A percentile compares a stretch with the other conserved stretches of the same genome.
phyloP scores from a whole-genome alignment of 2,797 vertebrate species.

The Sphenopsis melanotis region DNA sequence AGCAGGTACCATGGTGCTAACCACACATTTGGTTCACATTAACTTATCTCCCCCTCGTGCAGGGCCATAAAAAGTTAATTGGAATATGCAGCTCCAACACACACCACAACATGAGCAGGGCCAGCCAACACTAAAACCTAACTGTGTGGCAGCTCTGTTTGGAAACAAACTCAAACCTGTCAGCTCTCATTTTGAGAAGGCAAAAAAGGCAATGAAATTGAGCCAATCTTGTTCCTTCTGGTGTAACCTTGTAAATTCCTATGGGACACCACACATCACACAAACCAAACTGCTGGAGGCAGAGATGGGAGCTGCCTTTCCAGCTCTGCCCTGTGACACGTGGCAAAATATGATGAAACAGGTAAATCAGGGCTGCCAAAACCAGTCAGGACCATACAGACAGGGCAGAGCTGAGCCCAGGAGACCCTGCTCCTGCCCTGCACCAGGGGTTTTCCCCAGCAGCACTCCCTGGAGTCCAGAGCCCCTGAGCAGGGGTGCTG shows the following conservation, averaged over 20 bases:
- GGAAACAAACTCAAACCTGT: slow-evolving; percentile 2
- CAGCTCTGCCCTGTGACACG: not conserved
- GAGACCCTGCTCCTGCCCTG: not conserved
- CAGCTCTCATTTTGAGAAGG: not conserved
- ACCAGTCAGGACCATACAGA: not conserved
- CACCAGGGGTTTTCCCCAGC: not conserved
- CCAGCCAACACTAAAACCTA: not conserved
- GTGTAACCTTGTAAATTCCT: not conserved
- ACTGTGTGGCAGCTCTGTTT: not conserved
- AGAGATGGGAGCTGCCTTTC: not conserved
- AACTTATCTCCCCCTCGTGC: slow-evolving; percentile 13
- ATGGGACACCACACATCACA: not conserved
- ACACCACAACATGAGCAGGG: not conserved
- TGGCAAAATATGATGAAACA: not conserved
- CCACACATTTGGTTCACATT: slow-evolving; percentile 34
- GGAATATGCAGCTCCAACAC: slow-evolving; percentile 28
- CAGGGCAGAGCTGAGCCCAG: not conserved
- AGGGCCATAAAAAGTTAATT: slow-evolving; percentile 55
- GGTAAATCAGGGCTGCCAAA: not conserved
- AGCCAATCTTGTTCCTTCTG: not conserved
- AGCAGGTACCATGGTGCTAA: slow-evolving; percentile 21
- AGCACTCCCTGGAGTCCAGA: not conserved
- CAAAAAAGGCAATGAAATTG: not conserved
- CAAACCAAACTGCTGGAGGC: not conserved
- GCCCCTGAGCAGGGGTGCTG: not conserved